Base-by-base conservation (phyloP, 2,888 invertebrate genomes). In the Rotaria sp. region DNA sequence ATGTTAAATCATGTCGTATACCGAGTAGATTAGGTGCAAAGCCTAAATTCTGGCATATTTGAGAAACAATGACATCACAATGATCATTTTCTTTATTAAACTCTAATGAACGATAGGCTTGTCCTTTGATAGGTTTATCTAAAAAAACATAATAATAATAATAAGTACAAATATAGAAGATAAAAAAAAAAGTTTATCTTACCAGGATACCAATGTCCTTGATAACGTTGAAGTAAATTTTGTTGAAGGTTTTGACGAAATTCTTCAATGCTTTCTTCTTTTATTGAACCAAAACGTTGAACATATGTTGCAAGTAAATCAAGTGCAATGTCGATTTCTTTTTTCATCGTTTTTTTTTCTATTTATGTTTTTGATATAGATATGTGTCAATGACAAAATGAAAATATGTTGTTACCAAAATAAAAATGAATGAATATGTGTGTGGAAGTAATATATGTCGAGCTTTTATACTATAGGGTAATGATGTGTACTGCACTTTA, bases 181-280 rank as follows among this genome's bases (percentile, higher is more conserved):
- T 7, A 4, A 45, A 21, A 38, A 24, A 75, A 41, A 2, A 10
- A 5, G 0, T 38, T 38, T 13, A 38, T 21, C 45, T 45, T 80
- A 80, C 80, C 80, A 45, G 45, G 41, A 80, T 80, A 80, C 80
- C 80, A 80, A 45, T 80, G 80, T 2, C 80, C 80, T 80, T 80
- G 80, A 45, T 45, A 80, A 11, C 15, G 41, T 45, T 80, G 45
- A 45, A 80, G 45, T 45, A 80, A 80, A 41, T 2, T 13, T 80
- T 80, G 21, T 45, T 80, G 45, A 80, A 80, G 80, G 13, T 45
- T 10, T n/a, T 26, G 45, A n/a, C 45, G 80, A 80, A 80, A 80
- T 80, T 45, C n/a, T 26, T 80, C 45, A 4, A 80, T 26, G 45
- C 8, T 45, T 45, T 41, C 45, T 11, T 80, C 80, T 80, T 80